Evolutionary conservation across 2,797 vertebrate genomes (phyloP), one percentile per base, ranked within the genome.

Genomic region (Denticeps clupeoides): DNA sequence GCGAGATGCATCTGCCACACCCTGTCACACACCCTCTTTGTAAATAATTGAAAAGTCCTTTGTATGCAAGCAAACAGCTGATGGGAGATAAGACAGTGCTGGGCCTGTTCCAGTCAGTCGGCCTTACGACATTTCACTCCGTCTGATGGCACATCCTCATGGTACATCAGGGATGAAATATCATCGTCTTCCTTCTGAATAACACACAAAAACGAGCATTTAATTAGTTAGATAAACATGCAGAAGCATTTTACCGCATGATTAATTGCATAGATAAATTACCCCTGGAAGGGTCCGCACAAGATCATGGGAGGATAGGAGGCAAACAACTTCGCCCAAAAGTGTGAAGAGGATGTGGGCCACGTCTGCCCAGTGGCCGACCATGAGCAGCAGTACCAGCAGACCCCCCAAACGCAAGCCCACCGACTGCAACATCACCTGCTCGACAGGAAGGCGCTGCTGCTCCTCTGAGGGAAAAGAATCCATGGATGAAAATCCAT

Each of bases 321-420:
- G 70, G 49, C 89, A 88, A 68, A 79, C 81, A 0, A 82, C 47
- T 67, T 95, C 89, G 1, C 87, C 90, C 50, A 84, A 49, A 51
- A 92, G 75, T 0, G 80, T 77, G 28, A 88, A 0, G 1, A 89
- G 12, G 56, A 90, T 2, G 0, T 89, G 82, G 19, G 87, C 38
- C 44, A 92, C 66, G 26, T 93, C 90, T 0, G 49, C 59, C 89
- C 88, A 91, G 4, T 66, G 41, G 4, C 89, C 90, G 22, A 90
- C 69, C 0, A 85, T 82, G 70, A 93, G 68, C 71, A 92, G 77
- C 48, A 93, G 83, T 55, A 93, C 72, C 24, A 89, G 68, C 45
- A 93, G 74, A 4, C 82, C 77, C 0, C 85, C 86, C 69, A 91
- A 82, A 25, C 89, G 70, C 13, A 93, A 65, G 53, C 80, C 60